Percentiles rank a stretch among this genome's conserved stretches.
Evolutionary conservation across 2,113 vertebrate species (phyloP).

Genomic region (Carassius auratus): DNA sequence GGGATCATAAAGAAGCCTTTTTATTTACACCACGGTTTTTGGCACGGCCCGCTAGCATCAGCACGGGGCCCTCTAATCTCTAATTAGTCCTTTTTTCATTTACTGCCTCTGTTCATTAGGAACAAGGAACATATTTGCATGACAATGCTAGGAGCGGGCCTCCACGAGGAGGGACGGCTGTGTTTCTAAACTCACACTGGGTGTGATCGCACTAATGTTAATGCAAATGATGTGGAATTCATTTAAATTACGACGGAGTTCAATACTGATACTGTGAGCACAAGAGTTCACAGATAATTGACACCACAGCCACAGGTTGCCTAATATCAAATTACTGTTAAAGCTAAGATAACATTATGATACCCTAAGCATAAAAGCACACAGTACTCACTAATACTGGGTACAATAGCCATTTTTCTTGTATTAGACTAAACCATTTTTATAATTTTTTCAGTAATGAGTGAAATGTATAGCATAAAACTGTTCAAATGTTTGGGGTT

Average conservation of each 20-base stretch:
- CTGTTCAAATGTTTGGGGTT: too few relatives aligned
- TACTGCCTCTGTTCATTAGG: slow-evolving; percentile 77
- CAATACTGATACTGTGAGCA: background rate
- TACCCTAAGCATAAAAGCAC: background rate
- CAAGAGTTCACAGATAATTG: background rate
- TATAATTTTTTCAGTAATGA: background rate
- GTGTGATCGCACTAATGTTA: background rate
- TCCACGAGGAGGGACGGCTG: background rate
- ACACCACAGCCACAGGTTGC: background rate
- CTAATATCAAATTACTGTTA: slow-evolving; percentile 15
- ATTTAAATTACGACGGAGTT: background rate
- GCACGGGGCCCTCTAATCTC: slow-evolving; percentile 61
- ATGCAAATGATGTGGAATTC: background rate
- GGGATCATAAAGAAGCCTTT: slow-evolving; percentile 48
- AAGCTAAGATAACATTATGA: slow-evolving; percentile 2
- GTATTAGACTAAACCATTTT: background rate
- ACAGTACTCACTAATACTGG: background rate
- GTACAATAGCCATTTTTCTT: background rate
- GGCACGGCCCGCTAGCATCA: slow-evolving; percentile 31
- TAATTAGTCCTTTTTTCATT: slow-evolving; percentile 75
- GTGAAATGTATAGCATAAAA: background rate
- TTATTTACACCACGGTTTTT: slow-evolving; percentile 30
- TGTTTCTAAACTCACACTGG: slow-evolving; percentile 1
- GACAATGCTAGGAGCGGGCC: slow-evolving; percentile 66
- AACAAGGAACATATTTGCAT: slow-evolving; percentile 75